A percentile compares a stretch with the other conserved stretches of the same genome.
phyloP scores from a whole-genome alignment of 2,113 vertebrate genomes.

The Festucalex cinctus region DNA sequence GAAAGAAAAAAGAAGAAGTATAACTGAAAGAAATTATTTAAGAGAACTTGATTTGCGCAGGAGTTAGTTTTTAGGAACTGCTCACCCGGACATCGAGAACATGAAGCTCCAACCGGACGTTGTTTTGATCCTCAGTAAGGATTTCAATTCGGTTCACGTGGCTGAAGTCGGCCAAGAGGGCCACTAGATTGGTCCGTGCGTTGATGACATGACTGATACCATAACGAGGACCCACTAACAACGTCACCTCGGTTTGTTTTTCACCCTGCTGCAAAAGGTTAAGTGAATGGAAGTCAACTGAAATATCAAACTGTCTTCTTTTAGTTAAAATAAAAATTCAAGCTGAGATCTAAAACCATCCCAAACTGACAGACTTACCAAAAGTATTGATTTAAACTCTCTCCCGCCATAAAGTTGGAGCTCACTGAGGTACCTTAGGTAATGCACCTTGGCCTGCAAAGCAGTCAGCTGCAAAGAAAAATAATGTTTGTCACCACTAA shows the following conservation, averaged over 20 bases:
- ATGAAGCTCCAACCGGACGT: constrained; percentile 89
- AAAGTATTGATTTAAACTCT: constrained; percentile 88
- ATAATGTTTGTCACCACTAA: constrained; percentile 14
- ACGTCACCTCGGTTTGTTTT: constrained; percentile 88
- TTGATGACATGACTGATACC: constrained; percentile 98
- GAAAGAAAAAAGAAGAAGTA: neutral
- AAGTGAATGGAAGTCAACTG: neutral
- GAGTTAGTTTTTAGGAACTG: neutral
- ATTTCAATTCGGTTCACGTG: constrained; percentile 97
- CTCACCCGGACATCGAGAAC: constrained; percentile 91
- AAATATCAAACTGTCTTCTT: neutral
- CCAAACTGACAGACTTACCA: constrained; percentile 74
- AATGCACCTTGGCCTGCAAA: constrained; percentile 96
- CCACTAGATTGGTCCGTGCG: constrained; percentile 91
- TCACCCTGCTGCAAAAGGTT: constrained; percentile 81
- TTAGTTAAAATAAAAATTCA: neutral
- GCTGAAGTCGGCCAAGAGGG: constrained; percentile 94
- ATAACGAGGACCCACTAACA: constrained; percentile 89
- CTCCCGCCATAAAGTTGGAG: constrained; percentile 89
- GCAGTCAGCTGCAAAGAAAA: constrained; percentile 81
- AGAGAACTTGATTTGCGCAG: neutral
- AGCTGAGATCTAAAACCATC: neutral
- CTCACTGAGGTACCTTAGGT: constrained; percentile 96
- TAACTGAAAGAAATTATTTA: neutral
- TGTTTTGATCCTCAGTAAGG: constrained; percentile 89